phyloP scores from a whole-genome alignment of 2,888 invertebrate species.

The Dryocosmus kuriphilus region DNA sequence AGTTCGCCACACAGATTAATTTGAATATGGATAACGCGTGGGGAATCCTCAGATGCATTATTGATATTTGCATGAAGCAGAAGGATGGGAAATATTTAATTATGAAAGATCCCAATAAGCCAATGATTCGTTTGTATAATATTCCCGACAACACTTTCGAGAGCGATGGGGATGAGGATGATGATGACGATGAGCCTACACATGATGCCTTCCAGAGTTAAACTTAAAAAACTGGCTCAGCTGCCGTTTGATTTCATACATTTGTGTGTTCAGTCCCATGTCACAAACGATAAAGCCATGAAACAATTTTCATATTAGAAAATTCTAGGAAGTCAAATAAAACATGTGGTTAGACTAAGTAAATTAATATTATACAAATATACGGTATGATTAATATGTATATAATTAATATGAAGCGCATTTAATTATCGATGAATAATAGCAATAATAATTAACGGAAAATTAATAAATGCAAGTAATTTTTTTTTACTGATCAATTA shows the following conservation, averaged over 20 bases:
- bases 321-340: no score
- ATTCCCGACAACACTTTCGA: slow-evolving; percentile 99
- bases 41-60: slow-evolving; percentile 98
- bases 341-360: no score
- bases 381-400: no score
- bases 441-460: no score
- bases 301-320: no score
- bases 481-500: no score
- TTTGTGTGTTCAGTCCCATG: no score
- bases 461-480: no score
- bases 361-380: no score
- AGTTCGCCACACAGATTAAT: slow-evolving; percentile 99
- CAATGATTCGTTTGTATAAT: slow-evolving; percentile 97
- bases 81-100: slow-evolving; percentile 98
- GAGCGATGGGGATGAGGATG: slow-evolving; percentile 95
- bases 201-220: slow-evolving; percentile 75
- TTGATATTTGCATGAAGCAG: slow-evolving; percentile 98
- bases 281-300: neutral
- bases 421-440: neutral
- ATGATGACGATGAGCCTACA: slow-evolving; percentile 84
- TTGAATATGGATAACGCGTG: slow-evolving; percentile 99
- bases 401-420: no score
- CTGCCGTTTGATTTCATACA: no score
- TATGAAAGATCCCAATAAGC: slow-evolving; percentile 99
- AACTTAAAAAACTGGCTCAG: no score